Base-by-base conservation (phyloP, 2,888 invertebrate species). In the Drosophila diplacantha region DNA sequence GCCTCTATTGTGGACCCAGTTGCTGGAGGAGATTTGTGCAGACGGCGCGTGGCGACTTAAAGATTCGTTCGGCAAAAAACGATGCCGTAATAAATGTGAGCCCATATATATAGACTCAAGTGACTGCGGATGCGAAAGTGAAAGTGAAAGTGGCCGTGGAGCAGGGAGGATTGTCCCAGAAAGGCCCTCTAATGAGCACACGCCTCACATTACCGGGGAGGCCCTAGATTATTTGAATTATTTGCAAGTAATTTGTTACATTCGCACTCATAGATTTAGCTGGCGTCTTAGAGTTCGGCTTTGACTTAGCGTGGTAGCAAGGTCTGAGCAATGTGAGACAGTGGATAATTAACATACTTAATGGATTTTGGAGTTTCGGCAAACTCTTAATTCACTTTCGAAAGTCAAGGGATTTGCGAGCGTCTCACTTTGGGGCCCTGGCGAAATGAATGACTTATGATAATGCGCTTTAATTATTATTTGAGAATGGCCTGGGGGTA, bases 191-290 rank as follows among this genome's bases (percentile, higher is more conserved):
- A 81, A 80, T 82, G 82, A 80, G 80, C 78, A 56, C 73, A 77
- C 77, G 82, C 80, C 77, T 77, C 73, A 69, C 80, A 79, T 76
- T 81, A 63, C 73, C 44, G 53, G 53, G 46, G 53, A 43, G 67
- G 70, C 67, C 68, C 71, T 67, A 73, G 83, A 81, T 84, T 84
- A 85, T 74, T 76, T 74, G 79, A 81, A 76, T 80, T 83, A 84
- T 83, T 82, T 80, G 74, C 78, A 77, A 83, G 84, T 77, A 83
- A 84, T 85, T 84, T 84, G 82, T 82, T 83, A 77, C 75, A 66
- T 73, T 76, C 52, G 49, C 80, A 61, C 74, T 67, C 74, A 71
- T 71, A 61, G 77, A 67, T 67, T 76, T 55, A 52, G 56, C 72
- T 31, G 43, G 53, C 67, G 16, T 43, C 66, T 60, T n/a, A 32